Base-by-base conservation (phyloP, 2,888 invertebrate genomes). In the Lacanobia wlatinum region DNA sequence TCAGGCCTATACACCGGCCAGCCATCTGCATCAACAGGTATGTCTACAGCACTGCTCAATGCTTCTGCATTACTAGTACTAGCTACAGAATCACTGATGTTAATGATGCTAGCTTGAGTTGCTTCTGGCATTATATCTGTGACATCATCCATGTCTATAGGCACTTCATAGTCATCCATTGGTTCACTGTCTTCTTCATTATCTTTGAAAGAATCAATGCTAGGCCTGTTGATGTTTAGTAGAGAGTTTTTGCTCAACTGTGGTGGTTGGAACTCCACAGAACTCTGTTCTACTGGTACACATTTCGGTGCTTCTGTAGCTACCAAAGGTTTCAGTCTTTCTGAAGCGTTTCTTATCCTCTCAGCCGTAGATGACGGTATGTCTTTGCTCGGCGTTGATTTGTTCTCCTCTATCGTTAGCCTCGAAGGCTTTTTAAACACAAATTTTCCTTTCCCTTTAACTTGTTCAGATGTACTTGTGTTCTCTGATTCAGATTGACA, bases 1-100 rank as follows among this genome's bases (percentile, higher is more conserved):
- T 95, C 95, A 6, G 92, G 88, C 73, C 94, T 94, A 78, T 96
- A 97, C 77, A 96, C 94, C 1, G 96, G 96, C 96, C 96, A 97
- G 0, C 97, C 97, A 73, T 97, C 97, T 10, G 96, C 96, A 85
- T 97, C 97, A 0, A 96, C 50, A 0, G 88, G 78, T 60, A 93
- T 80, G 46, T 90, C 90, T 67, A 59, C 28, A 21, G 52, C 28
- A 61, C 89, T 87, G 68, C 89, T 91, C 12, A 89, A 52, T 0
- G 85, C 66, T 63, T 88, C 87, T 50, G 84, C 82, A 62, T 88
- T 88, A 78, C 90, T 90, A 23, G 89, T 88, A 70, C 89, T 89
- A 1, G 90, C 84, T 34, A 87, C 63, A 23, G 93, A 91, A 83
- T 94, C 94, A 85, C 87, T 92, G 18, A 94, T 88, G 74, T 89